A percentile compares a stretch with the other conserved stretches of the same genome.
Evolutionary conservation across 1,140 invertebrate species (phyloP).

Genomic region (Trialeurodes vaporariorum): DNA sequence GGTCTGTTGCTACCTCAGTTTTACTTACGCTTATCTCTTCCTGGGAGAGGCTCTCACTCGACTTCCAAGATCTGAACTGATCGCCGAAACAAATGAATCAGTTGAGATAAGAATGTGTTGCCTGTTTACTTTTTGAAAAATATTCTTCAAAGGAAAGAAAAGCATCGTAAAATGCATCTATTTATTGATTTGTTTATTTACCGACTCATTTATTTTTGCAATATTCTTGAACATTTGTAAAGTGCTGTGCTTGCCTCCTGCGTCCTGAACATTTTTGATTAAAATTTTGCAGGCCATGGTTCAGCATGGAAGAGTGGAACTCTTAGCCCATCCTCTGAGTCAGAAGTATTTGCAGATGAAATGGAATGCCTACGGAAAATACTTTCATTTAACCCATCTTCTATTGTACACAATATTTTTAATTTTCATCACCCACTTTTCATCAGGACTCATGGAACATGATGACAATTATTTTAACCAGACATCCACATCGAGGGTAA

Average conservation of each 20-base stretch:
- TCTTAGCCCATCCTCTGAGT: conserved; percentile 65
- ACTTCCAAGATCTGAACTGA: too few species aligned
- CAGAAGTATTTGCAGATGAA: conserved; percentile 80
- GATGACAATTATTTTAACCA: not conserved
- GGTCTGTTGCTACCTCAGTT: too few species aligned
- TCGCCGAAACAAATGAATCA: too few species aligned
- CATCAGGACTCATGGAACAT: conserved; percentile 45
- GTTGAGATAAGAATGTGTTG: too few species aligned
- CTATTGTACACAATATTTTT: conserved; percentile 63
- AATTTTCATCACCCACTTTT: conserved; percentile 56
- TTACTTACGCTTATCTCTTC: too few species aligned
- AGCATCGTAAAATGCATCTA: too few species aligned
- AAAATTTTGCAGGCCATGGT: conserved; percentile 57
- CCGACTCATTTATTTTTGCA: too few species aligned
- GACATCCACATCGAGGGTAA: not conserved
- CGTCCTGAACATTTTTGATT: conserved; percentile 6
- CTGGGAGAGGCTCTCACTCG: too few species aligned
- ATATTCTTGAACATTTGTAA: too few species aligned
- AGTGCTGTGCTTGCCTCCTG: not conserved
- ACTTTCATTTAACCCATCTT: conserved; percentile 63
- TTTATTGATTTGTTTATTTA: too few species aligned
- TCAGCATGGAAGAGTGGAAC: conserved; percentile 58
- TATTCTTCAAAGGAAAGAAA: too few species aligned
- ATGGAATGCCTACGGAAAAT: conserved; percentile 78
- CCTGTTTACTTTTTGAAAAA: too few species aligned